Evolutionary conservation across 2,797 vertebrate genomes (phyloP), one percentile per base, ranked within the genome.

Genomic region (Protonibea diacanthus): DNA sequence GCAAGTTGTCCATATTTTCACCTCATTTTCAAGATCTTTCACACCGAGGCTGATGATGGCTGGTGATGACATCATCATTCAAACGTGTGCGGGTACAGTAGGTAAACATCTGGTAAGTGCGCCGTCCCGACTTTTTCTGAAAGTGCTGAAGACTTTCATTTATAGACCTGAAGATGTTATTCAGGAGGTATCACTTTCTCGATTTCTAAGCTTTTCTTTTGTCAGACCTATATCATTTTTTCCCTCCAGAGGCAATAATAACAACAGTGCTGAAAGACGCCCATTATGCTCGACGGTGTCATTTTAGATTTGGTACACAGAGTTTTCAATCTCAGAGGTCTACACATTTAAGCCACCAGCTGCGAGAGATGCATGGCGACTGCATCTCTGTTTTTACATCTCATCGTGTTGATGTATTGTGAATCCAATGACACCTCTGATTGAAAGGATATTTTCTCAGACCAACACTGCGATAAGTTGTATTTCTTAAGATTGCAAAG

Each of bases 1-100:
- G 78, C 67, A 60, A 74, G 51, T 61, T 58, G 48, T 78, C 65
- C 76, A 83, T 70, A 77, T 87, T 87, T 80, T 59, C 75, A 67
- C 77, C 80, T 90, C 48, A 73, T 90, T 89, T 87, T 84, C 75
- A 65, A 83, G 84, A 78, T 88, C 59, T 68, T 91, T 91, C 86
- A 80, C 89, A 85, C 85, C 52, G 2, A 17, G 45, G 71, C 80
- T 55, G 78, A 61, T 73, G 83, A 84, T 72, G 76, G 56, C 76
- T 21, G 47, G 40, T 57, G 76, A 89, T 72, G 83, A 87, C 76
- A 74, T 88, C 82, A 79, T 74, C 65, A 61, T 53, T 80, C 55
- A 73, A 20, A 47, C 67, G 51, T 70, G 51, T 29, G 40, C 60
- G 38, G 56, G 62, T n/a, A n/a, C n/a, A n/a, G n/a, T 63, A 68